These are phyloP conservation scores for Scophthalmus maximus DNA, from an alignment of 2,113 vertebrate species.

Conservation along the genomic window DNA sequence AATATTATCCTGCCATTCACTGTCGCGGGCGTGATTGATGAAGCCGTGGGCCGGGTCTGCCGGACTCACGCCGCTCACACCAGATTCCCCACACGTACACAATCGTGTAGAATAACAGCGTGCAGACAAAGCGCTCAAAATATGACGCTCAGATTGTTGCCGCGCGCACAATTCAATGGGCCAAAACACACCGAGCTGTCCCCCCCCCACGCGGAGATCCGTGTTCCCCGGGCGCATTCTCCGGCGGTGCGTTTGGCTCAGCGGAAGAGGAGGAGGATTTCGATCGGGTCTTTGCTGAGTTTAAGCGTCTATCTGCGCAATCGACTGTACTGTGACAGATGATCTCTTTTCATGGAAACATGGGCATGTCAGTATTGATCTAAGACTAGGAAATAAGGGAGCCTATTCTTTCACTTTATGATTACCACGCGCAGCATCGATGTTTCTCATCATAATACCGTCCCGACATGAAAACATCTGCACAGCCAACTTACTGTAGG, in stretches of 20 bases:
- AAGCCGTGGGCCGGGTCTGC: conserved; percentile 56
- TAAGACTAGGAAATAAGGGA: too few relatives aligned
- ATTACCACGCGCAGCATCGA: too few relatives aligned
- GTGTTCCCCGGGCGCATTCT: not conserved
- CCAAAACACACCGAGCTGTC: conserved; percentile 42
- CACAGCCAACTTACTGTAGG: too few relatives aligned
- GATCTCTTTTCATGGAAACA: too few relatives aligned
- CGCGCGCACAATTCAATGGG: not conserved
- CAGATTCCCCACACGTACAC: conserved; percentile 35
- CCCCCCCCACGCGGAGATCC: conserved; percentile 6
- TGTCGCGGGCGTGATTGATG: conserved; percentile 80
- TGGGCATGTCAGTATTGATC: too few relatives aligned
- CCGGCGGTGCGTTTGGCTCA: not conserved
- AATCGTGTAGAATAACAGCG: conserved; percentile 63
- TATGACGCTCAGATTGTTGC: conserved; percentile 18
- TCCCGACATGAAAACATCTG: too few relatives aligned
- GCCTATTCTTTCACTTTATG: too few relatives aligned
- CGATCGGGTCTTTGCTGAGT: not conserved
- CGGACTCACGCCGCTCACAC: conserved; percentile 21
- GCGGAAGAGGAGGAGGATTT: not conserved
- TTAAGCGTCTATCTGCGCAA: too few relatives aligned
- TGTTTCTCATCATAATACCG: too few relatives aligned
- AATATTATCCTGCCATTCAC: conserved; percentile 84
- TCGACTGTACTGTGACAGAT: too few relatives aligned
- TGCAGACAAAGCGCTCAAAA: conserved; percentile 35